Evolutionary conservation across 2,888 invertebrate species (phyloP), one percentile per base, ranked within the genome.

Genomic region (Drosophila heteroneura): DNA sequence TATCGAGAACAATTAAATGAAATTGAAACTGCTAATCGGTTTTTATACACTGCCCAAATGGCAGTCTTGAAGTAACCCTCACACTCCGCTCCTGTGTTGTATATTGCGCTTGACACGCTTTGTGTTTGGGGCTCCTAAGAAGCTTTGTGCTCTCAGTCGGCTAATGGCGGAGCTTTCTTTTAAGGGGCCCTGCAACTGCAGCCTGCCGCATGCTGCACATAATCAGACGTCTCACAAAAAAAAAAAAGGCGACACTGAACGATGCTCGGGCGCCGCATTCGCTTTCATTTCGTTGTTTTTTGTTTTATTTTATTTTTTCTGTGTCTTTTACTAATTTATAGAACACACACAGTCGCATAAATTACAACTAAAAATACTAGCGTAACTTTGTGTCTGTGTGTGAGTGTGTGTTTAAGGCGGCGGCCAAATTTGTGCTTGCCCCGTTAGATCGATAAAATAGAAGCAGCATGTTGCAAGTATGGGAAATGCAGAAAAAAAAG

Each of bases 381-480:
- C 16, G 26, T 47, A 47, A 47, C 1, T 16, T 16, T 26, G 22
- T 62, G 44, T 47, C 30, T 47, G 33, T 49, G 52, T 53, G 39
- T 47, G 37, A 41, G 33, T 61, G 19, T 57, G 60, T 39, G 59
- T 63, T 79, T 62, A 58, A 80, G 77, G 77, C 77, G 77, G 81
- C 76, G 61, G 54, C 78, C 61, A 79, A 80, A 66, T 44, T 57
- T 72, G 26, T 70, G 53, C 54, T 66, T 69, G 60, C 16, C 63
- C 53, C 74, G 84, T 89, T 91, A 74, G 91, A 87, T 91, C 91
- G 85, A 87, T 91, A 91, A 82, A 82, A 72, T 44, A 57, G 57
- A 57, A 64, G 65, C 73, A 64, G 61, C 52, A 54, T 53, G 64
- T 57, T 70, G 70, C 81, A 74, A 53, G 65, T 26, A 70, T 56